These are phyloP conservation scores for Oceanodroma leucorhoa DNA, from an alignment of 2,797 vertebrate genomes.

Conservation along the genomic window DNA sequence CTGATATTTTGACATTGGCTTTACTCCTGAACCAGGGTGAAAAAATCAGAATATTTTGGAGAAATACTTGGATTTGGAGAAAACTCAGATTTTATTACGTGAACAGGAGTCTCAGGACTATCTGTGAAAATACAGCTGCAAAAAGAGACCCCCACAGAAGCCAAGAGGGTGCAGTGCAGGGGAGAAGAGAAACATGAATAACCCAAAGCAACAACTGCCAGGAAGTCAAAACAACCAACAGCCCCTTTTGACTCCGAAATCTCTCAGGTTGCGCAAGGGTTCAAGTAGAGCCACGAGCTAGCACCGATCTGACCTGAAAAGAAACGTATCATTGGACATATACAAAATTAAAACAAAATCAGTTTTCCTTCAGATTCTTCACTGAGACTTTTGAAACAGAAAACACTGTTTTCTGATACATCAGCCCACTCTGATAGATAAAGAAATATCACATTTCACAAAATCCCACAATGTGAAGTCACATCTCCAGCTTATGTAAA, in stretches of 20 bases:
- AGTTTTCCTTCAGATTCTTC: neutral
- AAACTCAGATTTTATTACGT: neutral
- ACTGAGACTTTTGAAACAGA: neutral
- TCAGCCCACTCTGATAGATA: neutral
- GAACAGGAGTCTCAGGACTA: neutral
- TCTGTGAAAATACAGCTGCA: neutral
- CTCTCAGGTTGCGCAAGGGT: neutral
- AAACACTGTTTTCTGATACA: neutral
- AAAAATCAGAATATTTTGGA: neutral
- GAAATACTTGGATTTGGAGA: neutral
- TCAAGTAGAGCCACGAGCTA: neutral
- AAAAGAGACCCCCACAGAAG: neutral
- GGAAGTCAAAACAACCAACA: neutral
- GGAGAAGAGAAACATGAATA: neutral
- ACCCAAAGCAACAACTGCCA: neutral
- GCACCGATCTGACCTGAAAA: neutral
- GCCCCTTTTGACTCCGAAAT: neutral
- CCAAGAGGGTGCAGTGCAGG: neutral
- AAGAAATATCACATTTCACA: neutral
- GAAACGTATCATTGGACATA: rapidly evolving
- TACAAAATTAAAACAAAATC: neutral
- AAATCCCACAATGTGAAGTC: neutral
- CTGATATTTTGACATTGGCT: neutral
- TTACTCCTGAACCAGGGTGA: neutral
- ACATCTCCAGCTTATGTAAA: neutral